phyloP scores from a whole-genome alignment of 1,140 invertebrate genomes.

The Drosophila repletoides region DNA sequence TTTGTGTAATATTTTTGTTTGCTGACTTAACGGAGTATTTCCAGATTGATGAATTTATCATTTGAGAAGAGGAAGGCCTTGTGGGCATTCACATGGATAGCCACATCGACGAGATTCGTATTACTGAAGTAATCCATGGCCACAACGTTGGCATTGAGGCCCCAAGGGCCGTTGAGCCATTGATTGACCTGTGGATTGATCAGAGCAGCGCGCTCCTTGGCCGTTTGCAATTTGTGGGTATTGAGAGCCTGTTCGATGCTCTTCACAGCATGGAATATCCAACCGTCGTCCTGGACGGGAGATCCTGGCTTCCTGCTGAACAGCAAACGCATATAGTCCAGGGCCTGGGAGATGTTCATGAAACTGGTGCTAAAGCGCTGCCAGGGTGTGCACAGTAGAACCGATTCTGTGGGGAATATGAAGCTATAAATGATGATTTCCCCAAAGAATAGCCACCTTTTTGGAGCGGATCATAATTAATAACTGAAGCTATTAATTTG shows the following conservation, averaged over 20 bases:
- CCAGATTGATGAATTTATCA: constrained; percentile 57
- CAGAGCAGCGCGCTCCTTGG: constrained; percentile 62
- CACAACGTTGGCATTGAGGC: constrained; percentile 84
- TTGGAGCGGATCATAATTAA: too few relatives aligned
- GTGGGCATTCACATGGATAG: constrained; percentile 79
- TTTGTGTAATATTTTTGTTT: too few relatives aligned
- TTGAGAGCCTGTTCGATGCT: constrained; percentile 72
- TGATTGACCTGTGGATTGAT: constrained; percentile 68
- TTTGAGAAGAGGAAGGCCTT: constrained; percentile 62
- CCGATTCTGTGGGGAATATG: constrained; percentile 48
- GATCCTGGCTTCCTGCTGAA: constrained; percentile 65
- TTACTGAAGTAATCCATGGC: constrained; percentile 86
- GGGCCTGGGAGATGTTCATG: constrained; percentile 62
- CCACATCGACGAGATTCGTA: constrained; percentile 85
- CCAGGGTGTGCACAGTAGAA: constrained; percentile 66
- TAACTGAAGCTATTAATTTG: too few relatives aligned
- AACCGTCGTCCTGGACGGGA: constrained; percentile 66
- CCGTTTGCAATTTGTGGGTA: constrained; percentile 53
- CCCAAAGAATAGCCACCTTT: too few relatives aligned
- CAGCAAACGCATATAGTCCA: constrained; percentile 73
- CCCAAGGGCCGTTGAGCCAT: constrained; percentile 82
- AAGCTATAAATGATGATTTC: background rate
- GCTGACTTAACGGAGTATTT: constrained; percentile 34
- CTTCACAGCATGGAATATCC: constrained; percentile 64
- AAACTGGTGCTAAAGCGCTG: constrained; percentile 69